Conservation (phyloP, 1,140 invertebrate genomes). For the Drosophila sp. region DNA sequence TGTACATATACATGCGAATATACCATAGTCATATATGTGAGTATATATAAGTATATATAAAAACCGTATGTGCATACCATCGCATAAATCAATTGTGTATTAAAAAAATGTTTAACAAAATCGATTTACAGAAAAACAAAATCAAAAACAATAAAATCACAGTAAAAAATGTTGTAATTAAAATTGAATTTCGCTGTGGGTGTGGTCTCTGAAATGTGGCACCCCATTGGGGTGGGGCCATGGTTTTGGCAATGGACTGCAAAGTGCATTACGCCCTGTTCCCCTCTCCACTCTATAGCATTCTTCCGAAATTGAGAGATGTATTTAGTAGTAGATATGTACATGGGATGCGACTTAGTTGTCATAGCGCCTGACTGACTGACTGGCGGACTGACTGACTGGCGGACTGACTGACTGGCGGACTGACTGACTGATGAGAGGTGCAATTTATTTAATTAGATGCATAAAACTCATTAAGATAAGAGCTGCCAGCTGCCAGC, state of each 20-base stretch:
- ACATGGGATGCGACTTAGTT: constrained; percentile 48
- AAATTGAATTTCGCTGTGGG: constrained; percentile 76
- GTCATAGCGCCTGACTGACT: constrained; percentile 59
- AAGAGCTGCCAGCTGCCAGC: constrained; percentile 63
- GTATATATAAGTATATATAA: constrained; percentile 31
- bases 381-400: constrained; percentile 7
- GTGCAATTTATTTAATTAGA: constrained; percentile 84
- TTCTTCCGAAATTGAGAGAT: constrained; percentile 43
- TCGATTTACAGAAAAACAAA: constrained; percentile 71
- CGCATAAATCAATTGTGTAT: constrained; percentile 45
- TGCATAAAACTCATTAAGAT: constrained; percentile 84
- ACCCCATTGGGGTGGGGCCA: constrained; percentile 41
- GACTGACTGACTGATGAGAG: constrained; percentile 52
- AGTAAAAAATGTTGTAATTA: constrained; percentile 73
- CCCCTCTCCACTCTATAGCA: not conserved
- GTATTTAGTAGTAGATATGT: constrained; percentile 11
- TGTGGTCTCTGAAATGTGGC: constrained; percentile 47
- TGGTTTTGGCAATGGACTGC: constrained; percentile 39
- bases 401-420: too few species aligned
- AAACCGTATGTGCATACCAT: constrained; percentile 16
- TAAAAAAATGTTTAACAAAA: constrained; percentile 73
- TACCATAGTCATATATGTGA: constrained; percentile 15
- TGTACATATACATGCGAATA: constrained; percentile 46
- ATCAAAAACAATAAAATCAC: too few species aligned
- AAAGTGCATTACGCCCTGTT: constrained; percentile 21